These are phyloP conservation scores for Ceratosolen fusciceps DNA, from an alignment of 1,140 invertebrate species.

Conservation along the genomic window DNA sequence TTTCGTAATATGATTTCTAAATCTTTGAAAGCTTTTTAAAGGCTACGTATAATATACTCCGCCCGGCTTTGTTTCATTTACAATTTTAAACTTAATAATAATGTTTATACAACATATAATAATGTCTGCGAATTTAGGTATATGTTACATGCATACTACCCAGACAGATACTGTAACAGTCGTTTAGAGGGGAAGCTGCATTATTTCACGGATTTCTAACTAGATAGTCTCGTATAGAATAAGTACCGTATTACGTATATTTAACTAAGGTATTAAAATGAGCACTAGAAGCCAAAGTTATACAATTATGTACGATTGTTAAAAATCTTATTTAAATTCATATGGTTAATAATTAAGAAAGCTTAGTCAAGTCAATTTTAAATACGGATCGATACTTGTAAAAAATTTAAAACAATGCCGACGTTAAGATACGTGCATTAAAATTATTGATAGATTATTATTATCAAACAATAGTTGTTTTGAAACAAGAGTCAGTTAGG, in stretches of 20 bases:
- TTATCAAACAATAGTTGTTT: too few relatives aligned
- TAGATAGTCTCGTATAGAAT: conserved; percentile 3
- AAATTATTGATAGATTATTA: too few relatives aligned
- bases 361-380: too few relatives aligned
- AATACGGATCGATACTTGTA: too few relatives aligned
- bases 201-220: conserved; percentile 19
- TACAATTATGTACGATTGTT: background rate
- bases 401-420: too few relatives aligned
- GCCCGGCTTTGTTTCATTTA: background rate
- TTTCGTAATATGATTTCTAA: too few relatives aligned
- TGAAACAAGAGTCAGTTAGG: too few relatives aligned
- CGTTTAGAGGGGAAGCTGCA: background rate
- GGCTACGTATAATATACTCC: too few relatives aligned
- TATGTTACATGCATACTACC: background rate
- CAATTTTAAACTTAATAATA: conserved; percentile 3
- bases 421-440: too few relatives aligned
- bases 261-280: conserved; percentile 11
- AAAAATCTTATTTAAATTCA: background rate
- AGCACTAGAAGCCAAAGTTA: conserved; percentile 2
- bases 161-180: background rate
- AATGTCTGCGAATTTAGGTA: background rate
- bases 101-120: background rate
- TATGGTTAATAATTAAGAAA: background rate
- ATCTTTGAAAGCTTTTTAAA: too few relatives aligned
- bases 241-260: conserved; percentile 5